Evolutionary conservation across 2,888 invertebrate species (phyloP), one percentile per base, ranked within the genome.

Genomic region (Megastigmus dorsalis): DNA sequence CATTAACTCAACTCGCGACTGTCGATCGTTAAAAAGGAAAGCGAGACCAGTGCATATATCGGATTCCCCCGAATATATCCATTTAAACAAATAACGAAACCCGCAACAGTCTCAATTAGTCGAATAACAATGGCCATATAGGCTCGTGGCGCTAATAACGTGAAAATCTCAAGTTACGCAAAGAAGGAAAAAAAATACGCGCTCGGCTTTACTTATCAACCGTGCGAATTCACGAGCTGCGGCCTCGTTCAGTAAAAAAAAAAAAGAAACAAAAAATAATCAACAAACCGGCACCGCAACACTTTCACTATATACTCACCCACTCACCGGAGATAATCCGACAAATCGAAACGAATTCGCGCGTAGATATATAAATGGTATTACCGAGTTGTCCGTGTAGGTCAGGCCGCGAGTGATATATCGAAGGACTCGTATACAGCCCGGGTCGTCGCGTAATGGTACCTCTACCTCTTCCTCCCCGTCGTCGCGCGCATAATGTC

Each of bases 261-360:
- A 65, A 52, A 26, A n/a, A 65, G 10, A n/a, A 18, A 38, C 23
- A 54, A 30, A 28, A 38, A 3, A n/a, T 7, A 62, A 55, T 55
- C 43, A 54, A 15, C 36, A n/a, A 18, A 36, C 43, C 30, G 15
- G 28, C 7, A 15, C 48, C 15, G 28, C 54, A 38, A 50, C 26
- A 50, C 62, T 63, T 50, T 50, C 50, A 45, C 30, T 18, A 9
- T 7, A 7, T 28, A 26, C 55, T n/a, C n/a, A n/a, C n/a, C n/a
- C n/a, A n/a, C n/a, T n/a, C n/a, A n/a, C n/a, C n/a, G n/a, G n/a
- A 54, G 66, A 66, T 66, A 66, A 66, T 66, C 66, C 26, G 30
- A n/a, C 30, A 20, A 55, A 66, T 55, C 33, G 38, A 18, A 30
- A 33, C 23, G 63, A 28, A 62, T 62, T 36, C 62, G 33, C 26